phyloP scores from a whole-genome alignment of 1,140 invertebrate species.

The Leptopilina boulardi region DNA sequence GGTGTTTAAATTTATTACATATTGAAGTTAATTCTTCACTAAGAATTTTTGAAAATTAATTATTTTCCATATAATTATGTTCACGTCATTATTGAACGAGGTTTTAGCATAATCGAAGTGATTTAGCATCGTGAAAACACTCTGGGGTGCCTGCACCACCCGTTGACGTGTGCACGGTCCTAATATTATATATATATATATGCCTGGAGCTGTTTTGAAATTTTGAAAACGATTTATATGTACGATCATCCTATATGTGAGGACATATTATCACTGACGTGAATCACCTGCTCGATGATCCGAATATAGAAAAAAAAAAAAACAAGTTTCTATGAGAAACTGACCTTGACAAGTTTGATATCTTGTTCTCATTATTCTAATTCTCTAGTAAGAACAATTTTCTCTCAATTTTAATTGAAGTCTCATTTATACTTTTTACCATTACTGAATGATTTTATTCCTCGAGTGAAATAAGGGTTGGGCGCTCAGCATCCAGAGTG shows the following conservation, averaged over 20 bases:
- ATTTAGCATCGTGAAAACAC: slow-evolving; percentile 21
- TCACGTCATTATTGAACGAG: not conserved
- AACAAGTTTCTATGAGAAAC: not conserved
- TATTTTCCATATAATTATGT: slow-evolving; percentile 14
- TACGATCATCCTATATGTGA: not conserved
- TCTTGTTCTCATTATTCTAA: not conserved
- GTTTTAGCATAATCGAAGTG: slow-evolving; percentile 25
- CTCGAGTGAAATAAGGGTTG: not conserved
- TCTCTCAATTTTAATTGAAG: too few relatives aligned
- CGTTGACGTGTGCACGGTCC: slow-evolving; percentile 9
- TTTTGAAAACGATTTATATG: not conserved
- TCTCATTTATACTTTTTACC: not conserved
- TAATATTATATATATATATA: not conserved
- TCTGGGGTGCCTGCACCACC: slow-evolving; percentile 8
- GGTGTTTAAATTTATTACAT: not conserved
- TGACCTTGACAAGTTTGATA: not conserved
- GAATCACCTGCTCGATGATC: slow-evolving; percentile 18
- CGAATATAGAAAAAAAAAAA: not conserved
- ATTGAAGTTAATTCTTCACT: too few relatives aligned
- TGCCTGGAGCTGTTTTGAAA: not conserved
- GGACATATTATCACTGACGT: not conserved
- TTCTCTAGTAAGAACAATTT: not conserved
- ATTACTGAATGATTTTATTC: not conserved
- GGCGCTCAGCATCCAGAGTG: not conserved
- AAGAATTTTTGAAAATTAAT: not conserved